Percentiles rank a stretch among this genome's conserved stretches.
These are phyloP conservation scores for Choristoneura fumiferana DNA, from an alignment of 1,140 invertebrate species.

Conservation along the genomic window DNA sequence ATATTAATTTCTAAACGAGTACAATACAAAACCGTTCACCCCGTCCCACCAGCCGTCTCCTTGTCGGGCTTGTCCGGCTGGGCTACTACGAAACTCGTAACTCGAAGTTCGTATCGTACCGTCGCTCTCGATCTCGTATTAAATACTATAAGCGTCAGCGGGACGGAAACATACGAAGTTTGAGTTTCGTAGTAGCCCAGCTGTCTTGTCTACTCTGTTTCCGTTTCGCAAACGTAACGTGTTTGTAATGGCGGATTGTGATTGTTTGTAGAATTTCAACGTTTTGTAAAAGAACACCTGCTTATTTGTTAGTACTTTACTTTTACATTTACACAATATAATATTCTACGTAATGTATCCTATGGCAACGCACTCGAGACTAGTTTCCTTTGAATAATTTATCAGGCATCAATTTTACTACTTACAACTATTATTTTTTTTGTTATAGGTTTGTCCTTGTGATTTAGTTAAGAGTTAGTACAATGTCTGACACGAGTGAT, in stretches of 20 bases:
- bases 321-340: background rate
- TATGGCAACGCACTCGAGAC: background rate
- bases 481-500: conserved; percentile 90
- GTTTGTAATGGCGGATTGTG: conserved; percentile 49
- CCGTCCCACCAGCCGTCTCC: too few relatives aligned
- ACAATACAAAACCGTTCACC: too few relatives aligned
- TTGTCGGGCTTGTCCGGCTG: too few relatives aligned
- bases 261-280: conserved; percentile 49
- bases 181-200: too few relatives aligned
- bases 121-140: too few relatives aligned
- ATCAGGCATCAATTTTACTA: conserved; percentile 23
- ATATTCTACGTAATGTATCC: background rate
- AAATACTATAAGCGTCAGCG: too few relatives aligned
- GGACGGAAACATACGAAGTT: too few relatives aligned
- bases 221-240: conserved; percentile 24
- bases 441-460: conserved; percentile 41
- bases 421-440: conserved; percentile 31
- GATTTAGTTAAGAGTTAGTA: conserved; percentile 32
- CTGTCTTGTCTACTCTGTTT: too few relatives aligned
- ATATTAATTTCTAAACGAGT: too few relatives aligned
- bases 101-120: too few relatives aligned
- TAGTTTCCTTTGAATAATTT: background rate
- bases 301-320: background rate
- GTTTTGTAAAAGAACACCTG: background rate
- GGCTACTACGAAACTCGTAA: too few relatives aligned